Evolutionary conservation across 2,113 vertebrate genomes (phyloP), one percentile per base, ranked within the genome.

Genomic region (Zapus hudsonius): DNA sequence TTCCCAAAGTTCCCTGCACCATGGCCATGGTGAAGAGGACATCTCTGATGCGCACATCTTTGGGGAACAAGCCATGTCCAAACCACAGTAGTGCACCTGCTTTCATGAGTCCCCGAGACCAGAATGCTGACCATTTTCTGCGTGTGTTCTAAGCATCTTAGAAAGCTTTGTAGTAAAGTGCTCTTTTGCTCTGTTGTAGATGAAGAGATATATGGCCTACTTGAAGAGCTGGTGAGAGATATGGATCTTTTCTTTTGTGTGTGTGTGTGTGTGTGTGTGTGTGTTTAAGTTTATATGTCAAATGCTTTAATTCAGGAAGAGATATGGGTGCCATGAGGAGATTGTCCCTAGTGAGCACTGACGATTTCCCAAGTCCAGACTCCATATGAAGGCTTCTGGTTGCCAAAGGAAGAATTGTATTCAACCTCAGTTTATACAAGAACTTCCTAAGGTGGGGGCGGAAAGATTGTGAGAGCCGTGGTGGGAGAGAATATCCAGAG

Each of bases 381-480:
- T 87, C 19, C 70, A 17, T 52, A 25, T 38, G n/a, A 47, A 78
- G 4, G 44, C n/a, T 90, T 72, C 59, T 59, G n/a, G 59, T 33
- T 82, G 70, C 84, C n/a, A 16, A 73, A 47, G 67, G 27, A 70
- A 73, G 25, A 33, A 42, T 27, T 47, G 38, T n/a, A 23, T 80
- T 84, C 76, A 3, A 42, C 59, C 80, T 82, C 40, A 25, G 42
- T 57, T 85, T 92, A 40, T 25, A 70, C 2, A 52, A 31, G 36
- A 42, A 66, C 75, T 92, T 95, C 64, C 80, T 72, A 57, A 27
- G 82, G 74, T n/a, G n/a, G n/a, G n/a, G n/a, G n/a, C n/a, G n/a
- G n/a, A n/a, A n/a, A n/a, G n/a, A n/a, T n/a, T n/a, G n/a, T n/a
- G n/a, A n/a, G n/a, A n/a, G n/a, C n/a, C n/a, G n/a, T n/a, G n/a